Conservation (phyloP, 1,140 invertebrate genomes). For the Tetranychus cinnabarinus region DNA sequence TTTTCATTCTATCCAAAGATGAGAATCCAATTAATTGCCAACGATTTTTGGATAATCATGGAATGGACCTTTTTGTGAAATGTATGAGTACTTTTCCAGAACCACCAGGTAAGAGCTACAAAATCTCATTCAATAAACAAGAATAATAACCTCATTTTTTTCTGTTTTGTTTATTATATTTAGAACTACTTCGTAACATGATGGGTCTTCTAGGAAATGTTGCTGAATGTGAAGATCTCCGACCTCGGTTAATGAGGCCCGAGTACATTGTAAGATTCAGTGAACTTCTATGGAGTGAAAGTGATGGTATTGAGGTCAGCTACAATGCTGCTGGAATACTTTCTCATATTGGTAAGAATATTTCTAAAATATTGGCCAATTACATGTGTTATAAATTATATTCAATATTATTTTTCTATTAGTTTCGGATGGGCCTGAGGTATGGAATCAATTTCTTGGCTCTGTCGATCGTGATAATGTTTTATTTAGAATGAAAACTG, state of each 20-base stretch:
- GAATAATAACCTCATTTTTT: not conserved
- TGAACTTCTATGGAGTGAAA: slow-evolving; percentile 49
- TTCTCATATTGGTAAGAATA: slow-evolving; percentile 44
- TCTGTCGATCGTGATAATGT: slow-evolving; percentile 45
- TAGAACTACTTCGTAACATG: slow-evolving; percentile 77
- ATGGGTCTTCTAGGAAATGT: slow-evolving; percentile 79
- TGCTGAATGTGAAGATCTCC: slow-evolving; percentile 66
- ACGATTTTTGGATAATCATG: slow-evolving; percentile 56
- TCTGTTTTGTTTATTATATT: slow-evolving; percentile 26
- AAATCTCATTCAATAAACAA: not conserved
- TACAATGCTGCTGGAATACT: slow-evolving; percentile 92
- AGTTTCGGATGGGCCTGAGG: slow-evolving; percentile 55
- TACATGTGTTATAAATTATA: not conserved
- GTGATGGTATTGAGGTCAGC: slow-evolving; percentile 87
- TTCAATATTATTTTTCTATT: not conserved
- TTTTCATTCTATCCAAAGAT: slow-evolving; percentile 26
- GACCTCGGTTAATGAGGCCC: slow-evolving; percentile 55
- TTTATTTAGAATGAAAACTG: slow-evolving; percentile 42
- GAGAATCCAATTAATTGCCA: slow-evolving; percentile 78
- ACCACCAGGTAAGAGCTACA: slow-evolving; percentile 1
- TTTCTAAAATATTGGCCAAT: not conserved
- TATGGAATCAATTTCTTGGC: slow-evolving; percentile 34
- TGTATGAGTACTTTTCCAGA: slow-evolving; percentile 32
- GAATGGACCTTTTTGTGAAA: slow-evolving; percentile 60
- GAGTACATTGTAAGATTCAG: slow-evolving; percentile 65